Evolutionary conservation across 2,797 vertebrate genomes (phyloP).

Genomic region (Anolis apletophallus): DNA sequence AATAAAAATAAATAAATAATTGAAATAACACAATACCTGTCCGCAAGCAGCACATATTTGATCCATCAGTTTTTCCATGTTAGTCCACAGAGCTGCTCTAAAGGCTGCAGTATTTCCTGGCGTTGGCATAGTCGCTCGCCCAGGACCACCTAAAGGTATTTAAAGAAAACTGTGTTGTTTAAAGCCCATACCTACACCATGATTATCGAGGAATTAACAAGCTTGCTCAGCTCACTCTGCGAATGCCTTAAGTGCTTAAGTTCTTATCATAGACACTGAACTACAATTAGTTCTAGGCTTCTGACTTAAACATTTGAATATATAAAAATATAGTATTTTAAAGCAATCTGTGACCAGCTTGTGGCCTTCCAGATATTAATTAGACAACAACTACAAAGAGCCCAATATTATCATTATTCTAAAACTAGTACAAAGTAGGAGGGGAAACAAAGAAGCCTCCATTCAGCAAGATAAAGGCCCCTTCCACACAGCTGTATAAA

Average conservation of each 20-base stretch:
- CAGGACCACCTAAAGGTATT: constrained; percentile 84
- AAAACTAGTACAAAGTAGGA: too few relatives aligned
- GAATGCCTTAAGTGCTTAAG: too few relatives aligned
- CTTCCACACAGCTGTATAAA: too few relatives aligned
- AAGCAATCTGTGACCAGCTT: neutral
- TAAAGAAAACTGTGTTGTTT: neutral
- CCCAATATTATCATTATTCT: neutral
- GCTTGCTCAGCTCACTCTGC: too few relatives aligned
- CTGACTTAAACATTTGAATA: neutral
- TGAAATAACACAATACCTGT: constrained; percentile 74
- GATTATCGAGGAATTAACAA: too few relatives aligned
- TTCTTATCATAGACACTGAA: too few relatives aligned
- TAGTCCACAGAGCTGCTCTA: constrained; percentile 96
- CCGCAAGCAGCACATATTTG: constrained; percentile 92
- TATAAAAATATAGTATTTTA: too few relatives aligned
- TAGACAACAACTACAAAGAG: neutral
- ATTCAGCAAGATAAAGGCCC: too few relatives aligned
- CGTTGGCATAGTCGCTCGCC: constrained; percentile 91
- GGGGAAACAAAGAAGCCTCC: too few relatives aligned
- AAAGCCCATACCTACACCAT: neutral
- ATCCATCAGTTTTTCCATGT: constrained; percentile 97
- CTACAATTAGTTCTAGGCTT: neutral
- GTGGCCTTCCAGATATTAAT: neutral
- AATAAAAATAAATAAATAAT: too few relatives aligned
- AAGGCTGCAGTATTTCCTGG: constrained; percentile 96